phyloP scores from a whole-genome alignment of 2,888 invertebrate genomes.

The Nephrotoma flavescens region DNA sequence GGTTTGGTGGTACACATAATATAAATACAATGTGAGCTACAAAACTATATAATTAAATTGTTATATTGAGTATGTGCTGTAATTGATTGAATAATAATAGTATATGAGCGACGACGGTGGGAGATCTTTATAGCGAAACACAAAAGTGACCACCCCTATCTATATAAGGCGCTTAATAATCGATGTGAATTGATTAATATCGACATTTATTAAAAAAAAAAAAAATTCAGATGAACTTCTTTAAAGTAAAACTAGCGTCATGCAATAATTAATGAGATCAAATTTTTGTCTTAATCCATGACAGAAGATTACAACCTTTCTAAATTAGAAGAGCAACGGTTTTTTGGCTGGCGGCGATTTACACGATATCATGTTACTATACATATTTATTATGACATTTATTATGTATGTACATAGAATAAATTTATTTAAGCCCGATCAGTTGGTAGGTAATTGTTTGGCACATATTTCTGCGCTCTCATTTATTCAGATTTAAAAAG shows the following conservation, averaged over 20 bases:
- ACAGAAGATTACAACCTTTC: background rate
- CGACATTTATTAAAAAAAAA: background rate
- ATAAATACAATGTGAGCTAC: background rate
- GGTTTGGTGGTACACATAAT: background rate
- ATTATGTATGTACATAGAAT: background rate
- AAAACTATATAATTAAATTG: background rate
- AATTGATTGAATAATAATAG: background rate
- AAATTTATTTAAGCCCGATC: background rate
- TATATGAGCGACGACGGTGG: background rate
- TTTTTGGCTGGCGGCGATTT: background rate
- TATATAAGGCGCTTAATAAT: background rate
- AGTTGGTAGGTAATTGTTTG: background rate
- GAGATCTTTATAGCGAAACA: background rate
- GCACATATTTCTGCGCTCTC: too few relatives aligned
- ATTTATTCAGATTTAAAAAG: too few relatives aligned
- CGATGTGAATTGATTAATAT: background rate
- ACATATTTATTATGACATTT: background rate
- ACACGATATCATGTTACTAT: background rate
- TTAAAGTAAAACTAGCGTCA: background rate
- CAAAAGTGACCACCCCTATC: background rate
- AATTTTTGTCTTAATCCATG: background rate
- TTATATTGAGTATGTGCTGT: background rate
- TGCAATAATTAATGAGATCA: background rate
- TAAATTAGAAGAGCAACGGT: background rate
- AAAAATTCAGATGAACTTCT: background rate